Conservation (phyloP, 2,113 vertebrate species). For the Brachionichthys hirsutus region DNA sequence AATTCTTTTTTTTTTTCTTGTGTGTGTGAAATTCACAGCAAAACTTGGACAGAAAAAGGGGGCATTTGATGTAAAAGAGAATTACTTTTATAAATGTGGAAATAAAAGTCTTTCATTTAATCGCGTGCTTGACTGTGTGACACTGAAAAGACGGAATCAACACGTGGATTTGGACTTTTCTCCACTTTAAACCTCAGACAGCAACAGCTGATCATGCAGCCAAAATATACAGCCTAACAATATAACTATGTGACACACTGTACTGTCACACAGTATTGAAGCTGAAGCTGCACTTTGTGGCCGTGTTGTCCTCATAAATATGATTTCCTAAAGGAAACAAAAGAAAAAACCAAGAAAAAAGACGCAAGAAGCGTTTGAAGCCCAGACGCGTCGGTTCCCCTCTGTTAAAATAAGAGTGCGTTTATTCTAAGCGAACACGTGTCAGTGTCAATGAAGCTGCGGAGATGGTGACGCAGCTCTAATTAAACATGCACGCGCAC, state of each 20-base stretch:
- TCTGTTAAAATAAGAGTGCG: not conserved
- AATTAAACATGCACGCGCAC: conserved; percentile 31
- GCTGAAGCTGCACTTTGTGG: too few relatives aligned
- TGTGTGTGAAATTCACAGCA: conserved; percentile 48
- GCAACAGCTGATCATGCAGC: too few relatives aligned
- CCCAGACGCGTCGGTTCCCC: too few relatives aligned
- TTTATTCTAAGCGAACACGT: conserved; percentile 19
- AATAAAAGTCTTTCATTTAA: conserved; percentile 96
- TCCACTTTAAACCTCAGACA: not conserved
- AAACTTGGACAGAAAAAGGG: conserved; percentile 47
- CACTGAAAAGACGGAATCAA: conserved; percentile 19
- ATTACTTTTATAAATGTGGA: conserved; percentile 93
- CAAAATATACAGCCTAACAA: too few relatives aligned
- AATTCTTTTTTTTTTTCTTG: conserved; percentile 16
- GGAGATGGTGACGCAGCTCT: conserved; percentile 2
- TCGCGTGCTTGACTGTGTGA: conserved; percentile 34
- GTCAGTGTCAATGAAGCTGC: conserved; percentile 29
- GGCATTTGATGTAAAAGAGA: conserved; percentile 76
- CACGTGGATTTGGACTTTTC: conserved; percentile 15
- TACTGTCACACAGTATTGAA: too few relatives aligned
- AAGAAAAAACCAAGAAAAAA: too few relatives aligned
- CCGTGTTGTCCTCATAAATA: too few relatives aligned
- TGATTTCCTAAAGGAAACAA: too few relatives aligned
- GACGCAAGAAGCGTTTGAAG: too few relatives aligned
- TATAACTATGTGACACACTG: too few relatives aligned